Evolutionary conservation across 2,888 invertebrate genomes (phyloP).

Genomic region (Ctenicera cuprea): DNA sequence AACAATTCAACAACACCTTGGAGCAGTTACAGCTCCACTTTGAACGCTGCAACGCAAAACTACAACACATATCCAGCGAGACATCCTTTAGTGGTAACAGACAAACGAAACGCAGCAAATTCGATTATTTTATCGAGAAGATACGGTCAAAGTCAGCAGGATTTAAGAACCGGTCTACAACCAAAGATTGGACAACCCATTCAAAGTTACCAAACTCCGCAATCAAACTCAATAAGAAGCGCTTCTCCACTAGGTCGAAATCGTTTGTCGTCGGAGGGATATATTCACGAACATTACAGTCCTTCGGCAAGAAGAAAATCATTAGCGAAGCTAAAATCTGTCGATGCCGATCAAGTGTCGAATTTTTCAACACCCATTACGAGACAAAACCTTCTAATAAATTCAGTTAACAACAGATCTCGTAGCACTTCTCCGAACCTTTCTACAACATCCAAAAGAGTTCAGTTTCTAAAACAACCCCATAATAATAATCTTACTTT

Average conservation of each 20-base stretch:
- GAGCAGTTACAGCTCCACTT: not conserved
- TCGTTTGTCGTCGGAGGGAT: conserved; percentile 56
- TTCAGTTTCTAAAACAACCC: conserved; percentile 36
- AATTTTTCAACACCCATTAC: conserved; percentile 11
- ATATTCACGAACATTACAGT: conserved; percentile 69
- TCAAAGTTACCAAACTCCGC: conserved; percentile 9
- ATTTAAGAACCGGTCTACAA: conserved; percentile 13
- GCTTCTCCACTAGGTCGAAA: not conserved
- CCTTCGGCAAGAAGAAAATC: conserved; percentile 62
- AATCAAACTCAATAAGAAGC: conserved; percentile 56
- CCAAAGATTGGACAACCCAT: not conserved
- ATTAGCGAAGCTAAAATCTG: conserved; percentile 53
- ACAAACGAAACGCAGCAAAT: conserved; percentile 26
- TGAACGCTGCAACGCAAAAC: not conserved
- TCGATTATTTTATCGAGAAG: conserved; percentile 43
- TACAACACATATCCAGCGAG: conserved; percentile 12
- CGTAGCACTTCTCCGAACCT: conserved; percentile 41
- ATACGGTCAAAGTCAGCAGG: conserved; percentile 33
- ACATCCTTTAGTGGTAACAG: not conserved
- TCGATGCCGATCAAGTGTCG: conserved; percentile 53
- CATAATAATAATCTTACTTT: not conserved
- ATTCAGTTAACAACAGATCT: conserved; percentile 41
- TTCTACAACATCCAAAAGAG: conserved; percentile 29
- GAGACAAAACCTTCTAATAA: conserved; percentile 11
- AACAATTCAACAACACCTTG: conserved; percentile 16